These are phyloP conservation scores for Columba janthina DNA, from an alignment of 2,113 vertebrate species.

Conservation along the genomic window DNA sequence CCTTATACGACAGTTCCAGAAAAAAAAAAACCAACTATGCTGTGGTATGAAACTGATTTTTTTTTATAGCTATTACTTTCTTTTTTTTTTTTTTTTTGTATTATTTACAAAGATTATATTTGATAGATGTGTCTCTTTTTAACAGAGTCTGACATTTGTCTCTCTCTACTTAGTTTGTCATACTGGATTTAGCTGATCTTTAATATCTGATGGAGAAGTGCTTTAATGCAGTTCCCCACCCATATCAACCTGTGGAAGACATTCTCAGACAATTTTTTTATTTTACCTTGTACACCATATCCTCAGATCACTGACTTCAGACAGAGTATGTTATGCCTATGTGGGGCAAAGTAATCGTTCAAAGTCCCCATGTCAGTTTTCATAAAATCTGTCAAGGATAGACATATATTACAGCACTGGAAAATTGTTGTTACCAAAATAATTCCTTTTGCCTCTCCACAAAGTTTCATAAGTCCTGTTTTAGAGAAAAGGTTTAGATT, in stretches of 20 bases:
- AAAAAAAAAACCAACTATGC: neutral
- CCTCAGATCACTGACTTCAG: conserved; percentile 5
- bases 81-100: neutral
- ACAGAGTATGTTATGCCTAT: neutral
- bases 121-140: neutral
- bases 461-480: conserved; percentile 26
- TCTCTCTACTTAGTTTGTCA: neutral
- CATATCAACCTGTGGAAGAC: conserved; percentile 11
- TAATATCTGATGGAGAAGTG: neutral
- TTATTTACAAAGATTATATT: neutral
- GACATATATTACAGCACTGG: neutral
- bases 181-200: neutral
- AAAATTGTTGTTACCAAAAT: conserved; percentile 10
- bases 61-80: neutral
- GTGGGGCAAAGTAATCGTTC: neutral
- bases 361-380: neutral
- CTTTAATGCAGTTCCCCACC: neutral
- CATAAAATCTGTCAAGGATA: conserved; percentile 19
- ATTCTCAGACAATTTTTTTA: neutral
- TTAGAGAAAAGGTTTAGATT: conserved; percentile 16
- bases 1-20: neutral
- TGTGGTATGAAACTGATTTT: neutral
- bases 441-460: conserved; percentile 36
- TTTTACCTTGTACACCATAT: neutral
- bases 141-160: neutral